Evolutionary conservation across 1,140 invertebrate species (phyloP).

Genomic region (Eupristina koningsbergeri): DNA sequence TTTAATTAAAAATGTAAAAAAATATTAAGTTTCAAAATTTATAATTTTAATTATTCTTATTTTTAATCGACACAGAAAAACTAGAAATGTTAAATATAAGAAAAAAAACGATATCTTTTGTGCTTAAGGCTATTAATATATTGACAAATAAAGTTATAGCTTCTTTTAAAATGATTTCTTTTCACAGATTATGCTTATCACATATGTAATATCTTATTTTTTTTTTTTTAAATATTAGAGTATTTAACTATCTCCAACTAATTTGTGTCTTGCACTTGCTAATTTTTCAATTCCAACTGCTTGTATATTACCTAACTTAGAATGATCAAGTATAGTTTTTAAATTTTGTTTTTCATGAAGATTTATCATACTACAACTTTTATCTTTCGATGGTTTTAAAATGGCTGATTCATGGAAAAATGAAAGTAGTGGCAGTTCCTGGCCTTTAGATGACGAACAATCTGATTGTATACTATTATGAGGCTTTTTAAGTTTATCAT

Average conservation of each 20-base stretch:
- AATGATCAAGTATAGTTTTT: constrained; percentile 58
- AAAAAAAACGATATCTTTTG: constrained; percentile 4
- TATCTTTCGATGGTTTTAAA: constrained; percentile 55
- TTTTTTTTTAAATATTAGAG: constrained; percentile 12
- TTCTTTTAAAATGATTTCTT: constrained; percentile 29
- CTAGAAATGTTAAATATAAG: constrained; percentile 7
- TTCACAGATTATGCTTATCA: constrained; percentile 35
- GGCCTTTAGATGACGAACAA: constrained; percentile 54
- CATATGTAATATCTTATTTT: constrained; percentile 37
- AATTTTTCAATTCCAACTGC: constrained; percentile 63
- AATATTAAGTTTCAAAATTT: neutral
- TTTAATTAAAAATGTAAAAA: constrained; percentile 25
- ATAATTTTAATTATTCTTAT: constrained; percentile 14
- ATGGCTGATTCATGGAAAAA: constrained; percentile 56
- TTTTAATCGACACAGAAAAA: constrained; percentile 10
- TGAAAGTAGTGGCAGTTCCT: constrained; percentile 66
- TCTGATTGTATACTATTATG: constrained; percentile 31
- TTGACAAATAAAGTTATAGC: constrained; percentile 26
- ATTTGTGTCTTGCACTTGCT: constrained; percentile 60
- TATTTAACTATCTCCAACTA: constrained; percentile 56
- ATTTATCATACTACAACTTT: constrained; percentile 67
- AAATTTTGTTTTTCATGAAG: constrained; percentile 61
- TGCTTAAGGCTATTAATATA: constrained; percentile 9
- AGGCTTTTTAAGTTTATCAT: constrained; percentile 32
- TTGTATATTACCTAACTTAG: constrained; percentile 60